Evolutionary conservation across 2,888 invertebrate genomes (phyloP), one percentile per base, ranked within the genome.

Genomic region (Agrotis exclamationis): DNA sequence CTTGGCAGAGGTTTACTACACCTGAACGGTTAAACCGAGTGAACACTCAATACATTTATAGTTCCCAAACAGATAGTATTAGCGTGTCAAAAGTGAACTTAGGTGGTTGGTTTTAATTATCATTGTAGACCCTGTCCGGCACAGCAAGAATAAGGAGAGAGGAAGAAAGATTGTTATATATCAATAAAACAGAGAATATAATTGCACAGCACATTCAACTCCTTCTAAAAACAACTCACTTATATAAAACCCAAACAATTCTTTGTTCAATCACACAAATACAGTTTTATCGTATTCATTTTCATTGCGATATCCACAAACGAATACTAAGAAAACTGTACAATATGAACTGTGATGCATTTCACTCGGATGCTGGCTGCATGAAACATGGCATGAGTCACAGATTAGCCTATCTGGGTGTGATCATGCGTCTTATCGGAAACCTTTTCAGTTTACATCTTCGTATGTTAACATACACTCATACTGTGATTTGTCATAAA

Each of bases 391-490:
- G 73, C 62, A 74, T 94, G 94, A 94, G 79, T 94, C 94, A 95
- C 76, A 91, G 94, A 94, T 94, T 94, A 93, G 89, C 85, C 71
- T 89, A 91, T 93, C 91, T 92, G 85, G 91, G 87, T 93, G 93
- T 94, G 92, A 93, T 93, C 93, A 93, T 89, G 87, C 51, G 53
- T 63, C 59, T 85, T 83, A 83, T 78, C 78, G 66, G 48, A 51
- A 44, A 63, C 56, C 51, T 47, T 28, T 58, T 6, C 57, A 47
- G 24, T 56, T 76, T 20, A 73, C 47, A 28, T 51, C 72, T 50
- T 39, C 18, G 18, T 45, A 45, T 51, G 47, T 54, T 48, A 18
- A 59, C 44, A 16, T 16, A 53, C 18, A 73, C 20, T 68, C 73
- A 74, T 53, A 50, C 56, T 39, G 16, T 47, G 33, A 60, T 51